phyloP scores from a whole-genome alignment of 2,888 invertebrate species.

The Tigriopus californicus region DNA sequence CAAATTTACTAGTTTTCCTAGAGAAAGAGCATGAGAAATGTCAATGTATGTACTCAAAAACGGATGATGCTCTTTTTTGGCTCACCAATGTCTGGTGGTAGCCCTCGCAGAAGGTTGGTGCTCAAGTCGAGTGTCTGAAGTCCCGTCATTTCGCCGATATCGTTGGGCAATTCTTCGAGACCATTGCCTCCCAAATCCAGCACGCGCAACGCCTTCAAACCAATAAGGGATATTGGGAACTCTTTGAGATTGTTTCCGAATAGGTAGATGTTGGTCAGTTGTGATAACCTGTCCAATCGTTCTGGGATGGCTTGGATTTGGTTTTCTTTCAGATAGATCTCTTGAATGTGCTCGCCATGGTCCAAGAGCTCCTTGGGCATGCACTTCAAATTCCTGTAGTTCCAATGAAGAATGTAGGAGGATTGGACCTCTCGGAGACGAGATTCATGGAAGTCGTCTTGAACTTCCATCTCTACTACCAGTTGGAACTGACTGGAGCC shows the following conservation, averaged over 20 bases:
- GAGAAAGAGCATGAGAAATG: no score
- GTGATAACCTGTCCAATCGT: background rate
- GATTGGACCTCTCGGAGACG: background rate
- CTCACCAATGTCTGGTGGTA: background rate
- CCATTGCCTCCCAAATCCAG: background rate
- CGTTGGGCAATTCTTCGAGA: background rate
- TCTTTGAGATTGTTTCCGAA: background rate
- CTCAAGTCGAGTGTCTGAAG: slow-evolving; percentile 6
- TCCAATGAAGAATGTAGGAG: slow-evolving; percentile 9
- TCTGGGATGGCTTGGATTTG: background rate
- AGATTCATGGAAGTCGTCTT: no score
- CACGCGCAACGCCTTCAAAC: background rate
- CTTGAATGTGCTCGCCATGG: slow-evolving; percentile 4
- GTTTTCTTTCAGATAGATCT: slow-evolving; percentile 11
- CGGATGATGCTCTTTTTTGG: background rate
- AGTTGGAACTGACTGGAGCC: no score
- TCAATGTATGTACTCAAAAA: no score
- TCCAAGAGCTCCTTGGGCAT: slow-evolving; percentile 4
- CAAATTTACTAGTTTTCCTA: no score
- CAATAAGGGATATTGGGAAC: background rate
- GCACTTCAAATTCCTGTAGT: background rate
- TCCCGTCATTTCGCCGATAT: background rate
- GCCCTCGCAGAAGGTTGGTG: background rate
- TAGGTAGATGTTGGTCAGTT: slow-evolving; percentile 1
- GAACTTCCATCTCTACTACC: no score